Evolutionary conservation across 2,113 vertebrate species (phyloP), one percentile per base, ranked within the genome.

Genomic region (Phyllostomus hastatus): DNA sequence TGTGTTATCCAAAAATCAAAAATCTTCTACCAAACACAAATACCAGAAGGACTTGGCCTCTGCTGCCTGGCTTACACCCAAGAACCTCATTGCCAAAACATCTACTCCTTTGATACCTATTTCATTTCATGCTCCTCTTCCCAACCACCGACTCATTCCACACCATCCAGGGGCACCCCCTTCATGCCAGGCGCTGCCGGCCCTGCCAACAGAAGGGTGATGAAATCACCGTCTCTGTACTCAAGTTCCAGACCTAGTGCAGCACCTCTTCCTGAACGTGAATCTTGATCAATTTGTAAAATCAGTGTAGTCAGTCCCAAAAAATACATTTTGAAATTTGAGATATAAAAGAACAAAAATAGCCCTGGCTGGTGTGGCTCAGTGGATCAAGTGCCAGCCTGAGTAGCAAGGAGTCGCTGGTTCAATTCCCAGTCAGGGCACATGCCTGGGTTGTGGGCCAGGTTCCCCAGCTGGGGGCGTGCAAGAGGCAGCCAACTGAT

Each of bases 71-170:
- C 70, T 90, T 35, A 89, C 14, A 92, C 28, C 52, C 38, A 54
- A 85, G 41, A 86, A 50, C 14, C 19, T 88, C 16, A 72, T 0
- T 78, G 20, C 16, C 79, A 86, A 86, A 92, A 80, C 7, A 50
- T n/a, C 33, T 80, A 87, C 35, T 48, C 24, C 78, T 83, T 57
- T 84, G 82, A 61, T 41, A 89, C 80, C 22, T 59, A 41, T 35
- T 96, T 91, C 50, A 93, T 31, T 43, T 87, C 85, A 90, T n/a
- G 73, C n/a, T 61, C 41, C 35, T 88, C 48, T 64, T 88, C 38
- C 66, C 90, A 79, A 82, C 46, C 50, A 61, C 31, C 48, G 82
- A 0, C 5, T 54, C 35, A 75, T 22, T 91, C 81, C n/a, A 6
- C 70, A 75, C 22, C 24, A 82, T 41, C n/a, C 43, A 61, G 61